Evolutionary conservation across 1,140 invertebrate genomes (phyloP).

Genomic region (Nautilus pompilius): DNA sequence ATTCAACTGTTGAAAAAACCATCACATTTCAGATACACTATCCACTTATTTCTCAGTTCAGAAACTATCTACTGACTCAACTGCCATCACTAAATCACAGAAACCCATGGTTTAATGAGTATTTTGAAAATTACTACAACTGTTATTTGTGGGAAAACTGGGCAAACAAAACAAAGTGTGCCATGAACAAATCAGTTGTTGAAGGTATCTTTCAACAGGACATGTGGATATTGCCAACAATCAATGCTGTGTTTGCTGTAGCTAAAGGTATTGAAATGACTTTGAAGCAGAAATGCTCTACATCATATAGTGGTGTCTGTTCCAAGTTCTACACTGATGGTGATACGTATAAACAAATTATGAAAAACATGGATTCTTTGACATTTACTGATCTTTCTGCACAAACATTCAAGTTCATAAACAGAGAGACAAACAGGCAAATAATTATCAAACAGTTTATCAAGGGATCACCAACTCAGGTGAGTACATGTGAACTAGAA

Average conservation of each 20-base stretch:
- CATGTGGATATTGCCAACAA: slow-evolving; percentile 45
- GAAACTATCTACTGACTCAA: slow-evolving; percentile 9
- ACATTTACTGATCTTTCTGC: slow-evolving; percentile 33
- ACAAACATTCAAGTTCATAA: slow-evolving; percentile 34
- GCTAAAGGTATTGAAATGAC: slow-evolving; percentile 36
- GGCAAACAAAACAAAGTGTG: slow-evolving; percentile 10
- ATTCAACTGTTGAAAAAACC: neutral
- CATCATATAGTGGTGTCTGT: slow-evolving; percentile 34
- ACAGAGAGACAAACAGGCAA: slow-evolving; percentile 28
- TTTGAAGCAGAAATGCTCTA: slow-evolving; percentile 41
- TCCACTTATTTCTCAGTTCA: slow-evolving; percentile 13
- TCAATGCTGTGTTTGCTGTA: slow-evolving; percentile 49
- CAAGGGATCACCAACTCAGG: neutral
- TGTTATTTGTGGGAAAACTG: slow-evolving; percentile 31
- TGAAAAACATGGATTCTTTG: slow-evolving; percentile 32
- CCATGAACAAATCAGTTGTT: slow-evolving; percentile 3
- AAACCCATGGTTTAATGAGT: slow-evolving; percentile 48
- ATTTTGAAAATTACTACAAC: slow-evolving; percentile 27
- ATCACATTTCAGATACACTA: slow-evolving; percentile 1
- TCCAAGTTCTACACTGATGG: slow-evolving; percentile 29
- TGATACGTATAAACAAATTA: slow-evolving; percentile 26
- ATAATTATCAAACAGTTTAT: slow-evolving; percentile 11
- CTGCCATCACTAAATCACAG: neutral
- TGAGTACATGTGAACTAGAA: slow-evolving; percentile 6
- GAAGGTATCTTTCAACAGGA: slow-evolving; percentile 26